These are phyloP conservation scores for Atta texana DNA, from an alignment of 1,140 invertebrate species.

Conservation along the genomic window DNA sequence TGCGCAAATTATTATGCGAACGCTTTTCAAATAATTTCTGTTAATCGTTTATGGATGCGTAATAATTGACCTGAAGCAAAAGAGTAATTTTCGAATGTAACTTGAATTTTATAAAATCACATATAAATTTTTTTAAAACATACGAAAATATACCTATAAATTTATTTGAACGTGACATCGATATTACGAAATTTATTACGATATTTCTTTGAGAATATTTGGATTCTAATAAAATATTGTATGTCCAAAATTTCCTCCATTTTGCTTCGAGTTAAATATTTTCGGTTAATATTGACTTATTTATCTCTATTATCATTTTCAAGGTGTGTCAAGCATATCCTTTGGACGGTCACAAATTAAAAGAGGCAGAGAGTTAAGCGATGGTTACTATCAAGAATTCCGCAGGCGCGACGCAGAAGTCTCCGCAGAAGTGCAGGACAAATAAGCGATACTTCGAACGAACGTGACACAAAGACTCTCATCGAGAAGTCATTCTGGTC, in stretches of 20 bases:
- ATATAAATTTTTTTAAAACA: background rate
- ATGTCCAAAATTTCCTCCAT: background rate
- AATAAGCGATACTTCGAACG: background rate
- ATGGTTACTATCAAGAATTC: background rate
- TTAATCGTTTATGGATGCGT: background rate
- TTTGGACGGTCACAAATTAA: background rate
- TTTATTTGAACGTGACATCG: background rate
- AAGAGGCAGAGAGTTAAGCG: background rate
- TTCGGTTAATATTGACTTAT: background rate
- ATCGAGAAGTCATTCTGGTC: conserved; percentile 39
- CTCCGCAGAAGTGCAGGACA: background rate
- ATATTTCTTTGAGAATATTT: background rate
- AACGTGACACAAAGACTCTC: conserved; percentile 13
- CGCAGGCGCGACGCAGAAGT: conserved; percentile 18
- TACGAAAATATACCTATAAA: background rate
- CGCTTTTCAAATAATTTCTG: conserved; percentile 1
- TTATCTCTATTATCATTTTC: conserved; percentile 13
- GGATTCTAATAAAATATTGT: background rate
- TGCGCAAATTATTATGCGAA: conserved; percentile 12
- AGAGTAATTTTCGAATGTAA: conserved; percentile 6
- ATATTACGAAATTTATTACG: background rate
- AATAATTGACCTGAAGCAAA: background rate
- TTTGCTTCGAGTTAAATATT: background rate
- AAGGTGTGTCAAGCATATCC: background rate
- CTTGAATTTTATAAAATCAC: background rate